Evolutionary conservation across 2,888 invertebrate genomes (phyloP), one percentile per base, ranked within the genome.

Genomic region (Lithophane semibrunnea): DNA sequence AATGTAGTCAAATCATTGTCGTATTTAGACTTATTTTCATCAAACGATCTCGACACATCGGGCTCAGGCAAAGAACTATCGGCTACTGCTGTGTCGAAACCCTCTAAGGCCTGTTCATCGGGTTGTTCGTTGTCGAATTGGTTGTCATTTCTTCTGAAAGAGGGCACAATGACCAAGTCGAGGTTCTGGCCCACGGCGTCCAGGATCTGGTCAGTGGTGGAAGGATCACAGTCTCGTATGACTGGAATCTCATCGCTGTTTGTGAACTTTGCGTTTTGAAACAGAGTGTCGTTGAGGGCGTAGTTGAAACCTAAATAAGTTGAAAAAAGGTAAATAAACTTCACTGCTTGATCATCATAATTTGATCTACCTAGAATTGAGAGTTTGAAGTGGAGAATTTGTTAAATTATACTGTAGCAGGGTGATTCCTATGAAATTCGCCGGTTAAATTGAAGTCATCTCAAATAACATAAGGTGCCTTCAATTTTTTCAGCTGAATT

Each of bases 271-370:
- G 81, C 61, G 21, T 77, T 77, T 52, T 64, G 47, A 49, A 60
- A 65, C 1, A 87, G 42, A 44, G 87, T 77, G 3, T 87, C 82
- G 64, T 87, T 88, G 13, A 88, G 58, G 42, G 79, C 80, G 1
- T 64, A 75, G 49, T 81, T 81, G 47, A 88, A 85, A 73, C 89
- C 88, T 88, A 70, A 56, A 84, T 73, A 2, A 29, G 13, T 47
- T 18, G 21, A 24, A 47, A 56, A 37, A 49, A 47, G 37, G 37
- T 37, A 54, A 1, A 1, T 29, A n/a, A n/a, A 49, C 49, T 49
- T 49, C 7, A 12, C 3, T 18, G 24, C 12, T n/a, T 64, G 29
- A 65, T 49, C 24, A 71, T 7, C 21, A 47, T n/a, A 18, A 73
- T 44, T 16, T 29, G 2, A 44, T n/a, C 12, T 42, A 13, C 13